These are phyloP conservation scores for Casuarius casuarius DNA, from an alignment of 2,113 vertebrate species.

Conservation along the genomic window DNA sequence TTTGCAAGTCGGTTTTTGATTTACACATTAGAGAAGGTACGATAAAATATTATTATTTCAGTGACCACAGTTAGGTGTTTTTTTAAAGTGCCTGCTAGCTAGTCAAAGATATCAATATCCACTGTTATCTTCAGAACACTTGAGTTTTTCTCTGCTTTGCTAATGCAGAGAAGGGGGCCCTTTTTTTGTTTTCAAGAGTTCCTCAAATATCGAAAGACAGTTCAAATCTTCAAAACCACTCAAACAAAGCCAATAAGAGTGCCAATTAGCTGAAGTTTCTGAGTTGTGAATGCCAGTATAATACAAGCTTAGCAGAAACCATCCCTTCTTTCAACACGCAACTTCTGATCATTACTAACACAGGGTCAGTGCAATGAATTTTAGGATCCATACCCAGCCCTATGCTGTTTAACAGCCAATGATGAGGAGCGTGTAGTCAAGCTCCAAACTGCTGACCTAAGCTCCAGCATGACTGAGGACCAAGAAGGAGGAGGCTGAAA, in stretches of 20 bases:
- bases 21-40: background rate
- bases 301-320: background rate
- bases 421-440: background rate
- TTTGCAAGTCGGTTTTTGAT: background rate
- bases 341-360: background rate
- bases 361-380: background rate
- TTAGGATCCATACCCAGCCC: background rate
- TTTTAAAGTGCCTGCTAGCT: background rate
- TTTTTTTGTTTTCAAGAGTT: background rate
- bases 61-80: background rate
- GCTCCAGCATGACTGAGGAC: background rate
- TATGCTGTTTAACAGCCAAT: background rate
- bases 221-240: background rate
- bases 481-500: background rate
- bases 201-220: background rate
- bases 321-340: background rate
- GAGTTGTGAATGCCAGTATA: background rate
- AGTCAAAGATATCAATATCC: background rate
- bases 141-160: background rate
- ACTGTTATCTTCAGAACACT: background rate
- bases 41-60: background rate
- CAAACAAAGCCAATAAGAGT: background rate
- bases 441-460: background rate
- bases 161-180: background rate
- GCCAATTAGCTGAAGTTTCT: background rate